Base-by-base conservation (phyloP, 2,888 invertebrate genomes). In the Sarcophaga subvicina region DNA sequence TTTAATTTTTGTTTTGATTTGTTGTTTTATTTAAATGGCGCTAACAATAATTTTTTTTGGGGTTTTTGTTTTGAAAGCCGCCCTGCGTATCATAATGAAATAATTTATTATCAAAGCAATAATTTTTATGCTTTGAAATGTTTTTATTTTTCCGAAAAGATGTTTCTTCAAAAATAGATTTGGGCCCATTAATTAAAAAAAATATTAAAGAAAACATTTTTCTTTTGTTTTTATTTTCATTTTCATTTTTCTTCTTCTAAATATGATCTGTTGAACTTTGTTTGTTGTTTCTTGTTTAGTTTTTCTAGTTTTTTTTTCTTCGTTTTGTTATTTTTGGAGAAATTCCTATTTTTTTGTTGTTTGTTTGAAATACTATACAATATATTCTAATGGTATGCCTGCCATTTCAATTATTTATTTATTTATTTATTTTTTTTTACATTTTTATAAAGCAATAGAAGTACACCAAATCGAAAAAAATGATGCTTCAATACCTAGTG, bases 341-440 rank as follows among this genome's bases (percentile, higher is more conserved):
- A 37, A 37, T 37, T 37, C 4, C 14, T 17, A 10, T 4, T 54
- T 54, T 4, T 54, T 17, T 54, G 14, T 49, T 12, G 3, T 49
- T 69, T 69, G 8, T 62, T 62, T n/a, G 8, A 62, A 49, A 49
- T 49, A 49, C 37, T 37, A 37, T 37, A 37, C 37, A 62, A 62
- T 62, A 22, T 75, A 59, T 11, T 45, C 59, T 25, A 37, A 49
- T 20, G 10, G 60, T 37, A 37, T 37, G 54, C 27, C 70, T 79
- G 25, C 25, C 25, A 67, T 60, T 72, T 54, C 6, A 47, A 62
- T 59, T 62, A 69, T 73, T 67, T 80, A 59, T 80, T 73, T 73
- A 59, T 72, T 66, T 80, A n/a, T 75, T 76, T 20, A 20, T 22
- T 64, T 66, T 54, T 37, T 20, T 37, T 37, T 37, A 10, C 37